phyloP scores from a whole-genome alignment of 2,113 vertebrate genomes.

The Charina bottae region DNA sequence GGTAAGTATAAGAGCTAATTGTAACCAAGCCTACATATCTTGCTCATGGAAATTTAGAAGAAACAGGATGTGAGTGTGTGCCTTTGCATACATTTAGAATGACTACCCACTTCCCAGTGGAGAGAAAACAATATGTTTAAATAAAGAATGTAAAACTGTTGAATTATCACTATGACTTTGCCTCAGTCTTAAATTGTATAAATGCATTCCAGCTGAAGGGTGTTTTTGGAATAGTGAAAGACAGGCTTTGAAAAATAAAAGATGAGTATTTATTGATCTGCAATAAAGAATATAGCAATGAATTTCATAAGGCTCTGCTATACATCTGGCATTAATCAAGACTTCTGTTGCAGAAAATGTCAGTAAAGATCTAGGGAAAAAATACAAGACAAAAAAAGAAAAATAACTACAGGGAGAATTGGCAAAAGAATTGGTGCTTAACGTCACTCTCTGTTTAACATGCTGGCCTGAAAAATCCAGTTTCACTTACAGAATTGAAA shows the following conservation, averaged over 20 bases:
- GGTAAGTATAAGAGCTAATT: constrained; percentile 31
- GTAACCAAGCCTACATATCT: constrained; percentile 33
- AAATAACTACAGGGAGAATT: constrained; percentile 47
- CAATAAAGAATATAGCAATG: constrained; percentile 66
- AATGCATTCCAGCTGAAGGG: constrained; percentile 39
- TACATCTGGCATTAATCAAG: constrained; percentile 65
- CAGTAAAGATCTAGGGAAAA: constrained; percentile 50
- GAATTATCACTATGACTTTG: constrained; percentile 45
- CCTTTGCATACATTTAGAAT: not conserved
- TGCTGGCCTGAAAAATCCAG: constrained; percentile 23
- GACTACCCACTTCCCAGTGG: not conserved
- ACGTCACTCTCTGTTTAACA: not conserved
- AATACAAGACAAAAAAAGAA: constrained; percentile 38
- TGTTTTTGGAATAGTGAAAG: constrained; percentile 46
- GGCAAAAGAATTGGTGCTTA: constrained; percentile 48
- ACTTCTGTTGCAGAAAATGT: constrained; percentile 57
- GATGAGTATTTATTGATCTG: constrained; percentile 66
- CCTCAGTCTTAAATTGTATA: constrained; percentile 41
- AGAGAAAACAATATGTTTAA: constrained; percentile 16
- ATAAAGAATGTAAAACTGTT: constrained; percentile 48
- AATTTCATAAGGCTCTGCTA: constrained; percentile 62
- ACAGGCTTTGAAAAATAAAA: constrained; percentile 63
- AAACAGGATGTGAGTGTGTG: constrained; percentile 15
- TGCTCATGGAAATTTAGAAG: accelerated
- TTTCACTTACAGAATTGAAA: constrained; percentile 32